These are phyloP conservation scores for Sarotherodon lohbergeri DNA, from an alignment of 2,113 vertebrate species.

Conservation along the genomic window DNA sequence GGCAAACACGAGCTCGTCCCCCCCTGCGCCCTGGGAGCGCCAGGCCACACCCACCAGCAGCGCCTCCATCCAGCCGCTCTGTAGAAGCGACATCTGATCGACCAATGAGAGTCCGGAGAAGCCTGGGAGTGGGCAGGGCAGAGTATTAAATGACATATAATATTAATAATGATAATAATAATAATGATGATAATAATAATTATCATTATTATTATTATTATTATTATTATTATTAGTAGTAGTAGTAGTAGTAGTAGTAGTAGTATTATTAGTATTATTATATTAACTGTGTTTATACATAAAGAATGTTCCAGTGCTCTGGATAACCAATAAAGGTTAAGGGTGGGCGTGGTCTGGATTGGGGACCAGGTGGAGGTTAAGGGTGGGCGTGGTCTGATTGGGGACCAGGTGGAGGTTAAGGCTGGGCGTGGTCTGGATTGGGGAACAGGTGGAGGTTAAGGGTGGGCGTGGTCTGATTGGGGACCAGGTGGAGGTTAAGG, in stretches of 20 bases:
- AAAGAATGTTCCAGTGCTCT: background rate
- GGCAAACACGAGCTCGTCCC: constrained; percentile 62
- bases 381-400: background rate
- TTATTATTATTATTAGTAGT: rapidly evolving
- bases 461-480: background rate
- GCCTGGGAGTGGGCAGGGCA: constrained; percentile 28
- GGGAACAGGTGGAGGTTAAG: rapidly evolving
- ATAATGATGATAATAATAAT: background rate
- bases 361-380: rapidly evolving
- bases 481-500: rapidly evolving
- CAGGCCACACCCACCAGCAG: constrained; percentile 69
- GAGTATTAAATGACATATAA: background rate
- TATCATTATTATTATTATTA: rapidly evolving
- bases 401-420: too few relatives aligned
- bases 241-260: too few relatives aligned
- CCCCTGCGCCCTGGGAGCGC: constrained; percentile 33
- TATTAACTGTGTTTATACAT: background rate
- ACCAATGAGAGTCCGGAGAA: constrained; percentile 66
- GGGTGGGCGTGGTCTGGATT: background rate
- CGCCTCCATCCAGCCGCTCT: constrained; percentile 75
- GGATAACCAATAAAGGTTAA: background rate
- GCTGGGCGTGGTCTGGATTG: background rate
- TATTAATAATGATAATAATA: background rate
- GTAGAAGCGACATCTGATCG: constrained; percentile 73
- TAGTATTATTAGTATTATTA: rapidly evolving